Percentiles rank a stretch among this genome's conserved stretches.
Evolutionary conservation across 2,888 invertebrate genomes (phyloP).

Genomic region (Phymatocera aterrima): DNA sequence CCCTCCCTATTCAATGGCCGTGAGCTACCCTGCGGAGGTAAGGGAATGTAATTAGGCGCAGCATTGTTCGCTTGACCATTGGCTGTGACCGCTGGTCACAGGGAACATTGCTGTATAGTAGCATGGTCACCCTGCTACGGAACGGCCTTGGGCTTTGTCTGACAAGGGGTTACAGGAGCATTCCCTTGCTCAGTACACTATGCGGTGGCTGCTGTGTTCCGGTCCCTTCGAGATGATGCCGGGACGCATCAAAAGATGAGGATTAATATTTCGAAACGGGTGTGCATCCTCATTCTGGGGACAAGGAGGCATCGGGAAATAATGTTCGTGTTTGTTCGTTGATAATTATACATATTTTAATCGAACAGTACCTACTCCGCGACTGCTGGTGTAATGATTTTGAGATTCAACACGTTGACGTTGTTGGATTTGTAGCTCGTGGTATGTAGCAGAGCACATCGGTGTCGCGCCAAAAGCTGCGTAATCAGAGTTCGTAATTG

Average conservation of each 20-base stretch:
- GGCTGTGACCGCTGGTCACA: slow-evolving; percentile 62
- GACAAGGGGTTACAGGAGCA: slow-evolving; percentile 28
- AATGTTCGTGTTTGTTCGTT: no score
- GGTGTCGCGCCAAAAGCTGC: slow-evolving; percentile 29
- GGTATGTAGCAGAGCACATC: background rate
- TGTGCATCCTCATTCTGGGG: no score
- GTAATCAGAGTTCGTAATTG: slow-evolving; percentile 34
- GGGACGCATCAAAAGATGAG: slow-evolving; percentile 3
- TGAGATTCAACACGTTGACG: slow-evolving; percentile 16
- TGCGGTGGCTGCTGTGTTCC: slow-evolving; percentile 9
- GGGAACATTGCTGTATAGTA: slow-evolving; percentile 45
- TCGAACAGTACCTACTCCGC: no score
- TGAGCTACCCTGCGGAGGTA: slow-evolving; percentile 47
- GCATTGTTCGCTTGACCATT: slow-evolving; percentile 65
- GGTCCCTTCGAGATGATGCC: slow-evolving; percentile 15
- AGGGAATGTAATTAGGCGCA: slow-evolving; percentile 66
- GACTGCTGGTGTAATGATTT: background rate
- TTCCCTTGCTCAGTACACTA: background rate
- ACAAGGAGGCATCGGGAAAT: no score
- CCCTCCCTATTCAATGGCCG: slow-evolving; percentile 21
- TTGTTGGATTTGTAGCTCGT: slow-evolving; percentile 8
- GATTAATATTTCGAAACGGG: slow-evolving; percentile 3
- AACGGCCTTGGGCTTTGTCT: slow-evolving; percentile 17
- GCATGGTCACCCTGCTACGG: background rate
- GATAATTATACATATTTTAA: background rate